These are phyloP conservation scores for Tricholauxania praeusta DNA, from an alignment of 2,888 invertebrate species.

Conservation along the genomic window DNA sequence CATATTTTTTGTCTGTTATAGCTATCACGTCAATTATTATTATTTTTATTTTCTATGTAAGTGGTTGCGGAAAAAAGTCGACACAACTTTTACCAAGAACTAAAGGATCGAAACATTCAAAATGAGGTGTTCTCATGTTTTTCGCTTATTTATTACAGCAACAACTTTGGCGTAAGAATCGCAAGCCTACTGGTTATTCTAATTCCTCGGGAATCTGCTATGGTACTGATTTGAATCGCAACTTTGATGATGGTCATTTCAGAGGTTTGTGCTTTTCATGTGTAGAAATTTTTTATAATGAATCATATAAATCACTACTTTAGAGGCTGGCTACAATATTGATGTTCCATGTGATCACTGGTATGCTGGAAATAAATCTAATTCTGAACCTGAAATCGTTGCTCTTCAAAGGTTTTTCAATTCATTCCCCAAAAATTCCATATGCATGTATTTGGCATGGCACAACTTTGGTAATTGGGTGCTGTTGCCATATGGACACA, in stretches of 20 bases:
- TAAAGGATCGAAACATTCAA: too few species aligned
- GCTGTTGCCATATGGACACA: too few species aligned
- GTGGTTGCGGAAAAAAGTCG: not conserved
- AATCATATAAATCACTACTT: too few species aligned
- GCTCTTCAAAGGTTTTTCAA: too few species aligned
- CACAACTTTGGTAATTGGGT: too few species aligned
- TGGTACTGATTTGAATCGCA: conserved; percentile 58
- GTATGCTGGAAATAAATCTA: conserved; percentile 50
- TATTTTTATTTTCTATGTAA: too few species aligned
- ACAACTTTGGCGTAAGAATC: conserved; percentile 60
- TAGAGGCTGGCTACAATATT: conserved; percentile 52
- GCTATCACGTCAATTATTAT: too few species aligned
- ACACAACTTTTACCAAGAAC: too few species aligned
- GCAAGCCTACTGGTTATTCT: conserved; percentile 54
- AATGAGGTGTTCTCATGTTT: not conserved
- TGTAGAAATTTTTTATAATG: not conserved
- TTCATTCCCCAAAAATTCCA: too few species aligned
- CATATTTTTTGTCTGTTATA: too few species aligned
- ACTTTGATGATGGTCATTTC: conserved; percentile 50
- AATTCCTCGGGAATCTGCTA: conserved; percentile 50
- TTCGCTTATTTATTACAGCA: not conserved
- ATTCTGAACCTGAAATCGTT: too few species aligned
- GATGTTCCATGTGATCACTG: conserved; percentile 59
- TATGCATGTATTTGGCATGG: too few species aligned
- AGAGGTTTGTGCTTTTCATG: not conserved